Evolutionary conservation across 2,113 vertebrate genomes (phyloP).

Genomic region (Sitta europaea): DNA sequence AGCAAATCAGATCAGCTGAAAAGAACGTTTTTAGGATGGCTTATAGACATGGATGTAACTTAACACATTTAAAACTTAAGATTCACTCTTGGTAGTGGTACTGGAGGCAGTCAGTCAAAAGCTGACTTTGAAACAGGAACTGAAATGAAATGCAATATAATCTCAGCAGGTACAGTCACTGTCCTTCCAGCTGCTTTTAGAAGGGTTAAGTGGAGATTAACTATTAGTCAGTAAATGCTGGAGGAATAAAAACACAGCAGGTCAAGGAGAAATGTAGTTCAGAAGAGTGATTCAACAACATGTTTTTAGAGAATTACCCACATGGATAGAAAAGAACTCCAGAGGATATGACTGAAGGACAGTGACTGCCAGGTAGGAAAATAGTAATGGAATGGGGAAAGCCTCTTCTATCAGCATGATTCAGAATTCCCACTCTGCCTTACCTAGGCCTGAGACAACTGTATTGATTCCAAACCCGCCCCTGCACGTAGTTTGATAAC

Average conservation of each 20-base stretch:
- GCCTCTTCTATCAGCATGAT: neutral
- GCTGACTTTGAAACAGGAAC: neutral
- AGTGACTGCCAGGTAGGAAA: neutral
- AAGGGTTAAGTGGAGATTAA: neutral
- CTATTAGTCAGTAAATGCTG: neutral
- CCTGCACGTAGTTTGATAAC: accelerated
- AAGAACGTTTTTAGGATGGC: neutral
- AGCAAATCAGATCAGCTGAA: neutral
- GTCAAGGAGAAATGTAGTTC: neutral
- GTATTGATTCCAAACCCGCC: neutral
- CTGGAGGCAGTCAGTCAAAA: neutral
- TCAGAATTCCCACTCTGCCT: neutral
- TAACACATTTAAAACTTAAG: neutral
- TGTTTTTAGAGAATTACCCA: neutral
- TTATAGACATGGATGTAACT: neutral
- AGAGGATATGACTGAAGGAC: neutral
- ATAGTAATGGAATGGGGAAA: neutral
- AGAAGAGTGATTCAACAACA: neutral
- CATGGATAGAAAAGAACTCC: neutral
- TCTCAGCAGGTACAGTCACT: neutral
- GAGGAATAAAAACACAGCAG: neutral
- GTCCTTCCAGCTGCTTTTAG: neutral
- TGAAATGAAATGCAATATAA: neutral
- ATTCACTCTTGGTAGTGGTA: neutral
- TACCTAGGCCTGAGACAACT: neutral